These are phyloP conservation scores for Esperia sulphurella DNA, from an alignment of 2,888 invertebrate genomes.

Conservation along the genomic window DNA sequence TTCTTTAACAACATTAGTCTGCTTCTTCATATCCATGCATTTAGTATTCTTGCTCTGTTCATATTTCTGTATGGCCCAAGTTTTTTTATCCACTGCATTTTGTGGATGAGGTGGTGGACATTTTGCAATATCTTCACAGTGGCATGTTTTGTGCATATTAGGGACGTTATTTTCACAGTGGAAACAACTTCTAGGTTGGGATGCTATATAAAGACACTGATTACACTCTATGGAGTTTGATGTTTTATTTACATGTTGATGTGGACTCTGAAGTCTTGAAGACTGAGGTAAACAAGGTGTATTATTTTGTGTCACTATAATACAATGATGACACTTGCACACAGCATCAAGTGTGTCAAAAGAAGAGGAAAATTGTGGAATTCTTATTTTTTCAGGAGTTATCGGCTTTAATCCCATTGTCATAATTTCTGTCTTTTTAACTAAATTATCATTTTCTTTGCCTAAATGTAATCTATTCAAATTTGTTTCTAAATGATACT, in stretches of 20 bases:
- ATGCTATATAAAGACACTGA: constrained; percentile 20
- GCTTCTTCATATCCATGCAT: constrained; percentile 47
- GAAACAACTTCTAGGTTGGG: constrained; percentile 19
- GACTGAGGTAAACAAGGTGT: background rate
- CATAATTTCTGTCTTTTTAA: constrained; percentile 41
- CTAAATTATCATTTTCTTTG: constrained; percentile 52
- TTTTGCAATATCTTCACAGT: constrained; percentile 17
- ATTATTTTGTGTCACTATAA: constrained; percentile 20
- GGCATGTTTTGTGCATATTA: constrained; percentile 18
- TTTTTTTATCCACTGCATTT: constrained; percentile 58
- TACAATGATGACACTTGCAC: constrained; percentile 55
- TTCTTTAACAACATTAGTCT: constrained; percentile 47
- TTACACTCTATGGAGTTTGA: background rate
- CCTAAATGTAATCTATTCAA: constrained; percentile 36
- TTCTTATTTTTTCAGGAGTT: background rate
- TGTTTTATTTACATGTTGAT: constrained; percentile 1
- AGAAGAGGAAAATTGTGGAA: constrained; percentile 1
- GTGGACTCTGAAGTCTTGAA: background rate
- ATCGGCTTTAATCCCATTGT: background rate
- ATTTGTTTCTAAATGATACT: constrained; percentile 17
- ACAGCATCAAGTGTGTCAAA: constrained; percentile 16
- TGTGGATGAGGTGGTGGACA: constrained; percentile 15
- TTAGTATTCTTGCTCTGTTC: constrained; percentile 40
- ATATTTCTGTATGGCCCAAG: constrained; percentile 56
- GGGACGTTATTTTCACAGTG: constrained; percentile 20